Evolutionary conservation across 1,140 invertebrate species (phyloP).

Genomic region (Drosophila athabasca): DNA sequence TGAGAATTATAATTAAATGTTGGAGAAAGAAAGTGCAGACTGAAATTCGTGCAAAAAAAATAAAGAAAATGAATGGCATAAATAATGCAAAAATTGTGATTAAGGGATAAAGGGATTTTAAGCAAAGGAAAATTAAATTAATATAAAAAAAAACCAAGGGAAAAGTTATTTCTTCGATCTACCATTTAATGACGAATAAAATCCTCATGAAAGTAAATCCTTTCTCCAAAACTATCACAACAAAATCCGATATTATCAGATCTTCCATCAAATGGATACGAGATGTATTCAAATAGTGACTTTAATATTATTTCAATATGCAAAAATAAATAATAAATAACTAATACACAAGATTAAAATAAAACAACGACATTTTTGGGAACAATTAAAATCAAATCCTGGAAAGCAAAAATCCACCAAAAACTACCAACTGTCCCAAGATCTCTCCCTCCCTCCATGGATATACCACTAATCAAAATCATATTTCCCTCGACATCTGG

Average conservation of each 20-base stretch:
- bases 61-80: constrained; percentile 1
- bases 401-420: no score
- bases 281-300: not conserved
- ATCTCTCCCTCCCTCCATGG: not conserved
- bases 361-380: no score
- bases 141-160: not conserved
- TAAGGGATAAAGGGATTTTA: no score
- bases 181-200: not conserved
- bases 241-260: not conserved
- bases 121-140: not conserved
- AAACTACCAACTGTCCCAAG: no score
- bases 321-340: constrained; percentile 8
- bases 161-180: not conserved
- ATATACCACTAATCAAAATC: constrained; percentile 28
- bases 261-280: no score
- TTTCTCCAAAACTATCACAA: no score
- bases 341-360: not conserved
- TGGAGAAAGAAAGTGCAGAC: constrained; percentile 5
- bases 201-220: not conserved
- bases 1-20: constrained; percentile 11
- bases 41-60: constrained; percentile 4
- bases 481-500: constrained; percentile 44
- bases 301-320: not conserved
- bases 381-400: no score
- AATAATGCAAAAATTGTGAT: not conserved